Conservation (phyloP, 35 echinoderm and acorn worm genomes). For the Apostichopus californicus region DNA sequence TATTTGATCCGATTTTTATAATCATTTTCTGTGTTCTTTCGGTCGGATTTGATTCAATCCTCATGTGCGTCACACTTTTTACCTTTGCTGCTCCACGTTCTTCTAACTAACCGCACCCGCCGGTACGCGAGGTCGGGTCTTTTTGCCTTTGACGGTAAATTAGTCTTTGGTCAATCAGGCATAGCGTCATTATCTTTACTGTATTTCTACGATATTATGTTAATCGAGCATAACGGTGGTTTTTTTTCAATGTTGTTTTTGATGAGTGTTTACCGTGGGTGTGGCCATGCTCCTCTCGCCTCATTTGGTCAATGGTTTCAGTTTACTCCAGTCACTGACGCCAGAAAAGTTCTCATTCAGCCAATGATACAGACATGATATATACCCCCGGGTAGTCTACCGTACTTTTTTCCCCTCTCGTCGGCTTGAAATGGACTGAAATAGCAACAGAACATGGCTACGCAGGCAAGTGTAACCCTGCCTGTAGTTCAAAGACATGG, state of each 20-base stretch:
- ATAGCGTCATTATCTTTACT: not conserved
- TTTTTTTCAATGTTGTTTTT: not conserved
- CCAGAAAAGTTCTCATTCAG: not conserved
- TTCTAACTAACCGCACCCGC: not conserved
- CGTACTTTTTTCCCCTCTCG: too few species aligned
- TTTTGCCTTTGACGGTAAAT: not conserved
- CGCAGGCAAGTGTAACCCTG: too few species aligned
- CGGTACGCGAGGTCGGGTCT: not conserved
- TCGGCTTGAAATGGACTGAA: too few species aligned
- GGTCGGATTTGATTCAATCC: constrained; percentile 6
- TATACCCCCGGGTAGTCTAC: too few species aligned
- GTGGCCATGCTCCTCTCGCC: not conserved
- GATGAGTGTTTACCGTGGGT: not conserved
- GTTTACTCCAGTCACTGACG: not conserved
- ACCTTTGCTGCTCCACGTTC: not conserved
- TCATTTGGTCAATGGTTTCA: constrained; percentile 22
- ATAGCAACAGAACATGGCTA: too few species aligned
- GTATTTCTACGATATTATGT: not conserved
- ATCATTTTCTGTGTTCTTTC: constrained; percentile 24
- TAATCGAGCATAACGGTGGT: constrained; percentile 8
- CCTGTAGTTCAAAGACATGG: too few species aligned
- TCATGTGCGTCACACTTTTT: not conserved
- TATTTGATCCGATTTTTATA: constrained; percentile 48
- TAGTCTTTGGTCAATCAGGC: not conserved
- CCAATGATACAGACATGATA: too few species aligned